Evolutionary conservation across 2,888 invertebrate species (phyloP).

Genomic region (Selenia dentaria): DNA sequence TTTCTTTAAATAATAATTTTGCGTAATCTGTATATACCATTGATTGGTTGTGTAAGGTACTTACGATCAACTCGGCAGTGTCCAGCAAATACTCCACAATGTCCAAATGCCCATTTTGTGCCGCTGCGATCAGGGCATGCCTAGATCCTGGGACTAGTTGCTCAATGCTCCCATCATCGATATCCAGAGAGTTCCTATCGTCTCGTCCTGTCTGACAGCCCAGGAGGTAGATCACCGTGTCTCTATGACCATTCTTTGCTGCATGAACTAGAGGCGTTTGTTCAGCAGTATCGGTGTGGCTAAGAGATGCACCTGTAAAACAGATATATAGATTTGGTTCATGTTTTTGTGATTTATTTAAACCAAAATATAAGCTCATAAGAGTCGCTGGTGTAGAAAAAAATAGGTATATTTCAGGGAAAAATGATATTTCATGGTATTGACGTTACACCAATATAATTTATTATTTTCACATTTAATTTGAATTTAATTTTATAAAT

Average conservation of each 20-base stretch:
- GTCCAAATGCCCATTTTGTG: constrained; percentile 93
- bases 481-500: too few species aligned
- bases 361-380: too few species aligned
- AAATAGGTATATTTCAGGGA: too few species aligned
- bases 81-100: constrained; percentile 96
- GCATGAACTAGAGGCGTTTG: constrained; percentile 96
- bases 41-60: too few species aligned
- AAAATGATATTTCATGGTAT: too few species aligned
- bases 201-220: constrained; percentile 87
- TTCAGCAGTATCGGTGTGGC: constrained; percentile 92
- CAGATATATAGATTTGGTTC: too few species aligned
- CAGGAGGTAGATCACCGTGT: constrained; percentile 94
- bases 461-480: too few species aligned
- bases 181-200: constrained; percentile 87
- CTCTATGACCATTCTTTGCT: constrained; percentile 93
- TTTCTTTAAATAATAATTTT: too few species aligned
- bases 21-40: too few species aligned
- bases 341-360: too few species aligned
- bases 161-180: constrained; percentile 84
- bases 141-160: constrained; percentile 91
- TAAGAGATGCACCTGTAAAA: constrained; percentile 87
- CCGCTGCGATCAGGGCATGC: constrained; percentile 94
- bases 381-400: too few species aligned
- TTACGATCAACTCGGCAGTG: constrained; percentile 92
- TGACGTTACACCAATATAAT: too few species aligned